Evolutionary conservation across 2,797 vertebrate genomes (phyloP), one percentile per base, ranked within the genome.

Genomic region (Momotus momota): DNA sequence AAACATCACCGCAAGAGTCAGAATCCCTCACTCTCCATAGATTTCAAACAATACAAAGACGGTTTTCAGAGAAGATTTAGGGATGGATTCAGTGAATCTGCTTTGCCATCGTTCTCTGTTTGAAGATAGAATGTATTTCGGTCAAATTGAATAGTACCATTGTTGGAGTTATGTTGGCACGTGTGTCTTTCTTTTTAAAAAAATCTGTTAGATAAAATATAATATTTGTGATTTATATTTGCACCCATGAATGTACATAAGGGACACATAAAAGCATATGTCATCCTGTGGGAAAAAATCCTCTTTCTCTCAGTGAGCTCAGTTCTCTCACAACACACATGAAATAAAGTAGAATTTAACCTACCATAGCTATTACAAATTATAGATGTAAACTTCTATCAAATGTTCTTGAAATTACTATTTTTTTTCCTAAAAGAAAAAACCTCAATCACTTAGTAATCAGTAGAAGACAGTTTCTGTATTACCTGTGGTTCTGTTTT

Each of bases 1-100:
- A 75, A 81, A 38, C 40, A 78, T 74, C 70, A 90, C 29, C 40
- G 35, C 43, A 89, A 81, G 85, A 96, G 14, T 83, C 45, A 83
- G 25, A 87, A 57, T 71, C 33, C 38, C 94, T 95, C 90, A 60
- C 12, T 81, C 8, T 95, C 46, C 80, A 45, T 81, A 90, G 72
- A 86, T 88, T 97, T 93, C 65, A 96, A 88, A 73, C 1, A 18
- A n/a, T 86, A 35, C 10, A 67, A 71, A 49, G 9, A 66, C 16
- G 27, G 3, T 74, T 94, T 93, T 60, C 18, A 75, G 67, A 82
- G 5, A 55, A 31, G 10, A 45, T 78, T 65, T 58, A 9, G 10
- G 14, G 17, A 33, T 45, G 16, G 13, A 66, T 61, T 58, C 17
- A 43, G 27, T 40, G 48, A 78, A 64, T 74, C 90, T 88, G 3